Evolutionary conservation across 2,797 vertebrate species (phyloP), one percentile per base, ranked within the genome.

Genomic region (Basileuterus tristriatus): DNA sequence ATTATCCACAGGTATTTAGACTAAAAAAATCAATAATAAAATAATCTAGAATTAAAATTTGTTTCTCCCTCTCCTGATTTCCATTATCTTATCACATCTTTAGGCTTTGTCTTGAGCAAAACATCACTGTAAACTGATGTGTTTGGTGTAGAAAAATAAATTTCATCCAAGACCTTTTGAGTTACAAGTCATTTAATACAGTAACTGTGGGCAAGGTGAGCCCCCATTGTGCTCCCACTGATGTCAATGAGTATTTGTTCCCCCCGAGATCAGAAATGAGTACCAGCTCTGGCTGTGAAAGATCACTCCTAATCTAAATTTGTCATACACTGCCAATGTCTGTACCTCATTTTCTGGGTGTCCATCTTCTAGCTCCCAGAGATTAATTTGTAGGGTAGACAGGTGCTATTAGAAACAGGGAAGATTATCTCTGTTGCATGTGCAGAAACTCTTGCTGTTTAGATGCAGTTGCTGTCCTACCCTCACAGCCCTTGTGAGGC

Each of bases 101-200:
- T 52, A 29, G 62, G 36, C 30, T 75, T 89, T 85, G 26, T 89
- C 81, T 82, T 69, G 47, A 90, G 67, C 46, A 89, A 87, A 90
- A 68, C 53, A 55, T 85, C 78, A 89, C 56, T 70, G 67, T 59
- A 87, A 95, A 90, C 44, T 34, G 44, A 85, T 77, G 24, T 68
- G 46, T 37, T 87, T 39, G n/a, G 36, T 80, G 41, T 36, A 83
- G 64, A 92, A 90, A 89, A 94, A 92, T 85, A 87, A 92, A 90
- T 93, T 89, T 85, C 11, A 83, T 68, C 47, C 46, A 58, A 68
- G 81, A 87, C 56, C 72, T 89, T 95, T 83, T 44, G 76, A 94
- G 64, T 85, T 87, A 67, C 36, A 77, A 58, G 71, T 87, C 58
- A 87, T 95, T 96, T 94, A 92, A 95, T 85, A 94, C 2, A 87